Evolutionary conservation across 2,797 vertebrate genomes (phyloP), one percentile per base, ranked within the genome.

Genomic region (Pteropus rufus): DNA sequence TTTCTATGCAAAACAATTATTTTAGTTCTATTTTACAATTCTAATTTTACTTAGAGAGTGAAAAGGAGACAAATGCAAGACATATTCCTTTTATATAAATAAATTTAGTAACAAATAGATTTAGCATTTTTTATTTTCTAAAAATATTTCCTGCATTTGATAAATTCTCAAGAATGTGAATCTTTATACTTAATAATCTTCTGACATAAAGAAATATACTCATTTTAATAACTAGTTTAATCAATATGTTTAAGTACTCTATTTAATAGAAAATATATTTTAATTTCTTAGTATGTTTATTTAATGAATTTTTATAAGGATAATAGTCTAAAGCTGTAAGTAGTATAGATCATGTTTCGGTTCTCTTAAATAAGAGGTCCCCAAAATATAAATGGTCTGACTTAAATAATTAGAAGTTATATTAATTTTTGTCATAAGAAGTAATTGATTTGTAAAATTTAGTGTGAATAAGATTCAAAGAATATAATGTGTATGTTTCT

Each of bases 1-100:
- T 89, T 90, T 44, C 36, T 84, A 12, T 76, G 21, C 5, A 64
- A 79, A 82, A 89, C 18, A 39, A 58, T 93, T 91, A 58, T 80
- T 88, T 91, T 85, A 83, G 12, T 49, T 91, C 26, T 73, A 10
- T 77, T 89, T 89, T 26, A 67, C n/a, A 95, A 70, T 89, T 96
- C 41, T 90, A 54, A 80, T 21, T 88, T 86, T 72, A 62, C 46
- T 58, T 72, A 5, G 26, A 39, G 5, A 26, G 8, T 1, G 5
- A 31, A 34, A 62, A 86, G 14, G 44, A 92, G 75, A 46, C 7
- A 80, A 86, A 79, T 89, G 1, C 1, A 46, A 16, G 21, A 52
- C 73, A 8, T 70, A 60, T 76, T 92, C 82, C 18, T 58, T 1
- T 21, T 1, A 34, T 44, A 1, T 39, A 73, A 73, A 75, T 49